Base-by-base conservation (phyloP, 2,888 invertebrate species). In the Diplolepis rosae region DNA sequence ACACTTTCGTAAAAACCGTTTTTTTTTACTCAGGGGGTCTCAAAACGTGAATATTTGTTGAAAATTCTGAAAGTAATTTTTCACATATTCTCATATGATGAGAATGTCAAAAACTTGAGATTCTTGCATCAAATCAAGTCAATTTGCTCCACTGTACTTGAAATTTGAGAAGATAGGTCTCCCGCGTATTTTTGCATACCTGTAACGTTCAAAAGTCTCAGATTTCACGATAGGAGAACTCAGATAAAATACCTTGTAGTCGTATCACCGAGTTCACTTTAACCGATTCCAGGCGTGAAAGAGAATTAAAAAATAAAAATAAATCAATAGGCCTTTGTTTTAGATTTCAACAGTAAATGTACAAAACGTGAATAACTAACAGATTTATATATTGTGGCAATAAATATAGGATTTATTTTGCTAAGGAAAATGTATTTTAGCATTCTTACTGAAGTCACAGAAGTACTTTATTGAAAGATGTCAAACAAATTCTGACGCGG, bases 71-170 rank as follows among this genome's bases (percentile, higher is more conserved):
- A 32, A 32, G 4, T 5, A 15, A 35, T 35, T 35, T 9, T 35
- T 35, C 35, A 2, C 11, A 13, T 24, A 27, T 51, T 13, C n/a
- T n/a, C n/a, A n/a, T 7, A 27, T n/a, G 5, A 4, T n/a, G 7
- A 22, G 22, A 48, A 9, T 22, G 1, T 22, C 5, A 50, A 50
- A 0, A 50, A 50, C 22, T 50, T n/a, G 52, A n/a, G 5, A 28
- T 28, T 30, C 5, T 30, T 28, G 15, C 52, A n/a, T 52, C 28
- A 52, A 52, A 56, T 66, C 68, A 35, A 76, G 75, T 75, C 71
- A 28, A 66, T 54, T 71, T 32, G 15, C 76, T 76, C 69, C 56
- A 68, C 71, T 69, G 61, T 70, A 73, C 73, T 72, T 76, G 76
- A 74, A 75, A 73, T 54, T 51, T 56, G 66, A 75, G 68, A 42